Evolutionary conservation across 2,113 vertebrate genomes (phyloP), one percentile per base, ranked within the genome.

Genomic region (Corynorhinus townsendii): DNA sequence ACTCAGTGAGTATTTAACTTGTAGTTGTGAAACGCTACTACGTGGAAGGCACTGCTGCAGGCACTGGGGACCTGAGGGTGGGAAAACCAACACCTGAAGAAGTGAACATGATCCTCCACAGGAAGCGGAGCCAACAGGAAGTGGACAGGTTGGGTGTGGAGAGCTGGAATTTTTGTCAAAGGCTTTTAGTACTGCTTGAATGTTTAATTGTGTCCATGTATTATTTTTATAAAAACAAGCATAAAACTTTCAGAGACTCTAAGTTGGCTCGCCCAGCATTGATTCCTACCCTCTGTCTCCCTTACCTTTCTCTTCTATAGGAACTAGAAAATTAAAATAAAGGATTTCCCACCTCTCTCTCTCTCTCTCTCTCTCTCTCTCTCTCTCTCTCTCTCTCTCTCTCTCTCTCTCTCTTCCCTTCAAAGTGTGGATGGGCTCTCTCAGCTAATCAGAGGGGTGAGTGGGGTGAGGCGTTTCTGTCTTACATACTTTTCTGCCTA

Each of bases 91-190:
- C 28, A 3, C 47, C 30, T 30, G 30, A 28, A 82, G 38, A 45
- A 47, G 2, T 2, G 26, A 28, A 76, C 0, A 5, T 33, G 66
- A 24, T 16, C 4, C 20, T 19, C 26, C 24, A 0, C 3, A 0
- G 9, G 20, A 11, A 14, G 52, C 16, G 3, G 79, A 30, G 22
- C n/a, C 35, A 38, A 15, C 11, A 30, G 43, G 35, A 24, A 4
- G 28, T 20, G 14, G 30, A 30, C 8, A 40, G 43, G n/a, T 26
- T 16, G 10, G 0, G 15, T 17, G 11, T n/a, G 49, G 24, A 4
- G 11, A 24, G 35, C 56, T 68, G 76, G 24, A 22, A 54, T 64
- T 49, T 30, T 15, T 40, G 24, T 49, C 40, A 35, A 8, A 35
- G 7, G 33, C 69, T 49, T 62, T 49, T 38, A 84, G 69, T 7